A percentile compares a stretch with the other conserved stretches of the same genome.
Conservation (phyloP, 2,888 invertebrate species). For the Callosobruchus maculatus region DNA sequence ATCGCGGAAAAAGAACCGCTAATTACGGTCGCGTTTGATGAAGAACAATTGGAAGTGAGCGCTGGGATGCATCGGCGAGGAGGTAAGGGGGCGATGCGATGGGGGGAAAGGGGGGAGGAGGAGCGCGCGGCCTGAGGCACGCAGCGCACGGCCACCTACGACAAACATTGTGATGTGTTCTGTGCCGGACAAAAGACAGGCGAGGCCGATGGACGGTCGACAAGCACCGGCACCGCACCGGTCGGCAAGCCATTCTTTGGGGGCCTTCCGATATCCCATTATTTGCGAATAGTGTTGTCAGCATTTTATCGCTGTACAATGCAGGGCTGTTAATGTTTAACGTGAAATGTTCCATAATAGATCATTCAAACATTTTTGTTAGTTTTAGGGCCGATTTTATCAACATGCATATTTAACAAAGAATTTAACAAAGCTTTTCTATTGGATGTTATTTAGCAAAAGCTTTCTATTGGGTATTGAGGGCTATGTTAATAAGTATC, state of each 20-base stretch:
- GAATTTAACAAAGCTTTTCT: too few relatives aligned
- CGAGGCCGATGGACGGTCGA: constrained; percentile 24
- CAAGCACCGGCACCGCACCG: neutral
- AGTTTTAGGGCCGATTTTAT: too few relatives aligned
- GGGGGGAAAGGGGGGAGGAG: neutral
- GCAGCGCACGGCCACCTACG: constrained; percentile 38
- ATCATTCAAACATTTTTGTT: too few relatives aligned
- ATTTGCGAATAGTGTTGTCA: neutral
- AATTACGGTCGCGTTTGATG: neutral
- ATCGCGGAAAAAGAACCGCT: neutral
- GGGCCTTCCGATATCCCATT: neutral
- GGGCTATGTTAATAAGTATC: too few relatives aligned
- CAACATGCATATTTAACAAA: too few relatives aligned
- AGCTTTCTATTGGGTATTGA: too few relatives aligned
- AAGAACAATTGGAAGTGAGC: neutral
- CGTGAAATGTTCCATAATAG: too few relatives aligned
- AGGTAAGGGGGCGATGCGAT: neutral
- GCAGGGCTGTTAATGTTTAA: too few relatives aligned
- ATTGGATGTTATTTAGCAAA: too few relatives aligned
- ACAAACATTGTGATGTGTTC: constrained; percentile 40
- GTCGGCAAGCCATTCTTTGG: neutral
- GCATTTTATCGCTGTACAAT: too few relatives aligned
- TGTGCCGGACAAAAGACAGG: constrained; percentile 38
- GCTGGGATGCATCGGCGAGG: neutral
- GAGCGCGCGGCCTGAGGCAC: neutral